Percentiles rank a stretch among this genome's conserved stretches.
These are phyloP conservation scores for Natator depressus DNA, from an alignment of 2,113 vertebrate species.

Conservation along the genomic window DNA sequence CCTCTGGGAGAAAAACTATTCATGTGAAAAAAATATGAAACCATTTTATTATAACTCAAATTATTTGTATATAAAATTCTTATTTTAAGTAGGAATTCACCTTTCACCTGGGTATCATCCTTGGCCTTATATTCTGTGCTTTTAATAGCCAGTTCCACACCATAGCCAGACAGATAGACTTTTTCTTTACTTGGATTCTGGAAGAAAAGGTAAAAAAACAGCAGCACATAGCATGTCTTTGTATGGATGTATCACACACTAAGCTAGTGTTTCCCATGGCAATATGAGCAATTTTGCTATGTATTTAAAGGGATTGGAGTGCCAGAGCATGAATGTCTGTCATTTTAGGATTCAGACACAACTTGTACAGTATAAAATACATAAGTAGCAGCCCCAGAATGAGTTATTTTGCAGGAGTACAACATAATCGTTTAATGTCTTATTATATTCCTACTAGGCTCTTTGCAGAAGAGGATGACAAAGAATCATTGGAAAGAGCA, in stretches of 20 bases:
- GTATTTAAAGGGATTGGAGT: background rate
- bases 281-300: too few species aligned
- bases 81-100: constrained; percentile 78
- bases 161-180: constrained; percentile 95
- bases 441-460: background rate
- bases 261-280: background rate
- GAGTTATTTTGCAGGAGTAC: background rate
- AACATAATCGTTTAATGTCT: background rate
- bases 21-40: rapidly evolving
- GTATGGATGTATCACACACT: background rate
- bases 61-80: background rate
- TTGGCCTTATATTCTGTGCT: constrained; percentile 99
- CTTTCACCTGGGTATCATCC: constrained; percentile 99
- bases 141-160: constrained; percentile 97
- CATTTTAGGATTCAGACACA: background rate
- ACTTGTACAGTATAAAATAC: rapidly evolving
- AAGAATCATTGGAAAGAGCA: background rate
- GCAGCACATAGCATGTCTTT: background rate
- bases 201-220: constrained; percentile 14
- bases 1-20: background rate
- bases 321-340: background rate
- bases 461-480: background rate
- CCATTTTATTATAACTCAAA: background rate
- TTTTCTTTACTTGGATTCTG: constrained; percentile 87
- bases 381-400: rapidly evolving